Base-by-base conservation (phyloP, 2,888 invertebrate species). In the Amorpha juglandis region DNA sequence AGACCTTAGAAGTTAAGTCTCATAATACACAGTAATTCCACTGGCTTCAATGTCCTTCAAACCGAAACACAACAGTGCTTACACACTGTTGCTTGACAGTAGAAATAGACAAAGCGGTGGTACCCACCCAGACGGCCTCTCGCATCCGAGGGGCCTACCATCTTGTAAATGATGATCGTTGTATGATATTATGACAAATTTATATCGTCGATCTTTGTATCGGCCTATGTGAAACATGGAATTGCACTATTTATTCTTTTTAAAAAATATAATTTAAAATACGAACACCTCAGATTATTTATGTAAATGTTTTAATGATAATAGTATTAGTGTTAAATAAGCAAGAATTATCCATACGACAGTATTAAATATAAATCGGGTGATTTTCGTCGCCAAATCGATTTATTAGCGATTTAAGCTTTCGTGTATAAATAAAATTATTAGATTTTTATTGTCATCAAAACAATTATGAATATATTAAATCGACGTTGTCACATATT, bases 401-500 rank as follows among this genome's bases (percentile, higher is more conserved):
- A 42, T 58, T 58, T 42, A 38, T 19, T 12, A 58, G 33, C n/a
- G 1, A 42, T 11, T 35, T 4, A 19, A 58, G 42, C 38, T 42
- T 58, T 16, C 0, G 19, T 19, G 19, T 12, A 42, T 42, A 58
- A 58, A 58, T 58, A 58, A 42, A 19, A 42, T 42, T 42, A 42
- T 38, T 52, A 38, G 9, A 19, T 42, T 58, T 58, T 58, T 58
- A 58, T 42, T 19, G 11, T 19, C 21, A 8, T 12, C 7, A 58
- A n/a, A 53, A 35, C 35, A 42, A 58, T 42, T 42, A 12, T 42
- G 42, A 58, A 58, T 42, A 58, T 11, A 58, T 58, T 38, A 58
- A 16, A 11, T 1, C 38, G 38, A 58, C 16, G 16, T 55, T 7
- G 8, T 1, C 19, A 58, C 42, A 58, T 42, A 42, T 4, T 42